Evolutionary conservation across 2,888 invertebrate genomes (phyloP).

Genomic region (Conchocele bisecta): DNA sequence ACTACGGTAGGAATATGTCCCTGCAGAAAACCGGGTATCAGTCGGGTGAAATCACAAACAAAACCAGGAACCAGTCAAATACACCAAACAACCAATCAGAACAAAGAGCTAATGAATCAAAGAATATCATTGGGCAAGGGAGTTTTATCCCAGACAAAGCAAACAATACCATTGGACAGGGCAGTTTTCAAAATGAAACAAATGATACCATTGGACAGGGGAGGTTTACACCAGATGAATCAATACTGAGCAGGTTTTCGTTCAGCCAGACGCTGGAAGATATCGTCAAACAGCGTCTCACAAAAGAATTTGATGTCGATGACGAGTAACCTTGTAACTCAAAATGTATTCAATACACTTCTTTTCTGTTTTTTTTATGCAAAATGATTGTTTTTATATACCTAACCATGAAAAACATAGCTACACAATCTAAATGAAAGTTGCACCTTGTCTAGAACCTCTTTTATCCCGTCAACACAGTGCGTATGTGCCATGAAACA

Average conservation of each 20-base stretch:
- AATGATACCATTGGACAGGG: neutral
- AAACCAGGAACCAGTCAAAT: neutral
- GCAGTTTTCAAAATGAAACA: constrained; percentile 37
- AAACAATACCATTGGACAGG: neutral
- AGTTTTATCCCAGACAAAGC: neutral
- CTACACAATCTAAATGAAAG: no score
- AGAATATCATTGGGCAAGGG: neutral
- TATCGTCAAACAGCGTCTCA: constrained; percentile 14
- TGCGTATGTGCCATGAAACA: no score
- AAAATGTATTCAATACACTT: no score
- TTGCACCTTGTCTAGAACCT: no score
- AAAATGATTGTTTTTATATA: no score
- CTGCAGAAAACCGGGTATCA: no score
- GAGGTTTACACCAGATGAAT: neutral
- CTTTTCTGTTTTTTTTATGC: no score
- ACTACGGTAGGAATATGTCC: no score
- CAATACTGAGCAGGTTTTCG: neutral
- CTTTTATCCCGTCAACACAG: no score
- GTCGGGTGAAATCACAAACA: neutral
- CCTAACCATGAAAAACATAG: no score
- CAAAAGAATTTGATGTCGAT: constrained; percentile 11
- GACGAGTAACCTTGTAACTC: no score
- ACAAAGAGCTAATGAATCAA: neutral
- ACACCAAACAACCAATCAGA: neutral
- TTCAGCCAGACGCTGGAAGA: constrained; percentile 23